A percentile compares a stretch with the other conserved stretches of the same genome.
phyloP scores from a whole-genome alignment of 2,797 vertebrate species.

The Scleropages formosus region DNA sequence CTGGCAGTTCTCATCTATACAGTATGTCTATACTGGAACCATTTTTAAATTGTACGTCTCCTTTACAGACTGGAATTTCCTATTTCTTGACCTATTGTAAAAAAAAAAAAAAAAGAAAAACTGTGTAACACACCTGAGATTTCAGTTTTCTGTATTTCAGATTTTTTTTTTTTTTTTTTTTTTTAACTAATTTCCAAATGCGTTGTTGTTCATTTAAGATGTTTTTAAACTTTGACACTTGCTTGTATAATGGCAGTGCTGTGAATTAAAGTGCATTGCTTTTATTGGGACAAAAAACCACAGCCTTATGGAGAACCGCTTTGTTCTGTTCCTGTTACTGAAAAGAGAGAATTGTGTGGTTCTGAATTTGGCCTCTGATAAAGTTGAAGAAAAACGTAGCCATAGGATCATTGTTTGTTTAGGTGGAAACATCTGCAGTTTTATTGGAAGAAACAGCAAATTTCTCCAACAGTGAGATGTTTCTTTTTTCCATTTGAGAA shows the following conservation, averaged over 20 bases:
- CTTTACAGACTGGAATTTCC: not conserved
- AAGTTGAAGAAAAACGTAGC: not conserved
- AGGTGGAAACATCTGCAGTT: not conserved
- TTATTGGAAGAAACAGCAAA: not conserved
- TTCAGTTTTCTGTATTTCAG: not conserved
- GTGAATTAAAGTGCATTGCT: not conserved
- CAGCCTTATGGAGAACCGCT: not conserved
- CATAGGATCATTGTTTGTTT: conserved; percentile 5
- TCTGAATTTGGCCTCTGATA: not conserved
- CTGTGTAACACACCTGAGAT: too few relatives aligned
- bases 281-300: not conserved
- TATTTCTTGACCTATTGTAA: not conserved
- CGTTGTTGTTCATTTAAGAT: not conserved
- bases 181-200: not conserved
- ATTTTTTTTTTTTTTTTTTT: not conserved
- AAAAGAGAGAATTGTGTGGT: not conserved
- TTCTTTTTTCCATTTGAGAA: not conserved
- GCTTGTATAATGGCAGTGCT: not conserved
- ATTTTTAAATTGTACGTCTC: too few relatives aligned
- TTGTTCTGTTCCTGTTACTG: not conserved
- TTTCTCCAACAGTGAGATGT: too few relatives aligned
- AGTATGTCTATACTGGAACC: too few relatives aligned
- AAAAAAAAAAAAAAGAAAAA: too few relatives aligned
- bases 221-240: not conserved
- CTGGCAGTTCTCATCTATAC: too few relatives aligned